Base-by-base conservation (phyloP, 2,888 invertebrate genomes). In the Platyscelio sp. region DNA sequence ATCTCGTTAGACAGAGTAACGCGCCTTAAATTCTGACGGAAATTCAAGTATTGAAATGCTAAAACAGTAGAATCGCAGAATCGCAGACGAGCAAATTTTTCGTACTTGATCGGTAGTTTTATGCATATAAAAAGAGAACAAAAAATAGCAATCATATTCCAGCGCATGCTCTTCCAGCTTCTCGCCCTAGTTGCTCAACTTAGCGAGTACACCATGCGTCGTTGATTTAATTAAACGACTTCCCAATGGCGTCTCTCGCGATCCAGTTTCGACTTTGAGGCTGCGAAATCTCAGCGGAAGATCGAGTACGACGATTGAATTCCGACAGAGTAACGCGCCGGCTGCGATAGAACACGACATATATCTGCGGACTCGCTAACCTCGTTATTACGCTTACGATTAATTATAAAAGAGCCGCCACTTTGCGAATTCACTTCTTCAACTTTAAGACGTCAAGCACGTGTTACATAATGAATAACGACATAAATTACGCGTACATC, bases 161-260 rank as follows among this genome's bases (percentile, higher is more conserved):
- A 54, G 67, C 27, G 65, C 56, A 56, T 56, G 65, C 27, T 63
- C 54, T 81, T 70, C 51, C 40, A 70, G 71, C 58, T 72, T 70
- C 65, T 75, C 81, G 81, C 51, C 72, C 78, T 65, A 87, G 80
- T 86, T 85, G 71, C 60, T 76, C 70, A 78, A 84, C 63, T 74
- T 83, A 56, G 77, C 78, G 78, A 78, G 49, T 58, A 74, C 65
- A 54, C 68, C 80, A 70, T 72, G 78, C 54, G 68, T 72, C 71
- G 86, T 82, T 78, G 79, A 83, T 80, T 86, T 85, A 85, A 87
- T 87, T 85, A 85, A 83, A 85, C 77, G 85, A 81, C 80, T 85
- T 67, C 68, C 74, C 75, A 76, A 80, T 77, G 81, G 67, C 76
- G 60, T 60, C 77, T 65, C 38, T 51, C 43, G 74, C 70, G 75